Conservation (phyloP, 1,140 invertebrate genomes). For the Ptiloglossa arizonensis region DNA sequence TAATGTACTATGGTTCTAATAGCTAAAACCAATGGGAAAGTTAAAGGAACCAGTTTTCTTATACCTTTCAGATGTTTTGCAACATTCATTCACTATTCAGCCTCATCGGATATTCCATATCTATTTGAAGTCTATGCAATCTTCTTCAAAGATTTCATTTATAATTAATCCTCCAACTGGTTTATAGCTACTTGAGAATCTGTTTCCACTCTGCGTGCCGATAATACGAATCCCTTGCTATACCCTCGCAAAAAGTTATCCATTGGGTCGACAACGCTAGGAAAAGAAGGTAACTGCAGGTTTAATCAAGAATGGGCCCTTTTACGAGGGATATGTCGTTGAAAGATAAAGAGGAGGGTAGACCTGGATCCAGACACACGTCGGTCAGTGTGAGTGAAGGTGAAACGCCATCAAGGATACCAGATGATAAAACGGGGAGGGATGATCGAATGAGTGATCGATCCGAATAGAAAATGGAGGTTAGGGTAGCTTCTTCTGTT, state of each 20-base stretch:
- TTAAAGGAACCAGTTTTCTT: no score
- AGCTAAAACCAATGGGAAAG: no score
- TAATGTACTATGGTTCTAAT: no score
- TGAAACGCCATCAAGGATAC: constrained; percentile 39
- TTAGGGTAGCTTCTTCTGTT: constrained; percentile 59
- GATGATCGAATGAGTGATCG: constrained; percentile 74
- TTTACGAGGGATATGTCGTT: constrained; percentile 60
- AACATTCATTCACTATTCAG: no score
- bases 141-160: background rate
- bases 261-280: background rate
- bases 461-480: constrained; percentile 60
- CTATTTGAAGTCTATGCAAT: no score
- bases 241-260: constrained; percentile 9
- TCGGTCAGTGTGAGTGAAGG: constrained; percentile 33
- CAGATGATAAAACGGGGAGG: constrained; percentile 62
- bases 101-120: no score
- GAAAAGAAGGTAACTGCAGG: constrained; percentile 26
- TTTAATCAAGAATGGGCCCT: constrained; percentile 71
- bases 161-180: background rate
- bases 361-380: constrained; percentile 8
- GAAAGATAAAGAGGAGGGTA: constrained; percentile 7
- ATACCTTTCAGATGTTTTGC: no score
- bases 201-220: background rate
- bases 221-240: background rate
- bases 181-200: background rate